Base-by-base conservation (phyloP, 2,113 vertebrate species). In the Stigmatopora argus region DNA sequence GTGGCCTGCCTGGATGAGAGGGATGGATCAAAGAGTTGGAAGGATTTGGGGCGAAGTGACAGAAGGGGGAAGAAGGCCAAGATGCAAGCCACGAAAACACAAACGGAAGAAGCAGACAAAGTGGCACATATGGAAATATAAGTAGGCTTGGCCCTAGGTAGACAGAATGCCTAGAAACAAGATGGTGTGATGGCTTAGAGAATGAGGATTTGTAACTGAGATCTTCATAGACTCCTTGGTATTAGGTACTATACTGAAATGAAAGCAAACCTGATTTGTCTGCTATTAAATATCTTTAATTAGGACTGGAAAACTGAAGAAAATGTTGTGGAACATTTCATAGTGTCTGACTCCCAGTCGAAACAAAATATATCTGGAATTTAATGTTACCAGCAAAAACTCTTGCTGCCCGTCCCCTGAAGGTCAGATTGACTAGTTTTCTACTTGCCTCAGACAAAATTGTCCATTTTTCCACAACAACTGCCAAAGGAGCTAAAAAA, bases 1-100 rank as follows among this genome's bases (percentile, higher is more conserved):
- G 78, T 83, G 81, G 81, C 55, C 71, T 78, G 78, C 72, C 75
- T 72, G 69, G 59, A 77, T 80, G 70, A 81, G 38, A 62, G 38
- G 51, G 70, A 78, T 57, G 61, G 65, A 82, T 85, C 46, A 79
- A 84, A 77, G 68, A 72, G 72, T 73, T n/a, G 0, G 69, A 75
- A 58, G 73, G 65, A 57, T 70, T 71, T 66, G 44, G 45, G 74
- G 75, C 41, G 64, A 75, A 77, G 69, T 65, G 61, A 67, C 79
- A 77, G 72, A 78, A 75, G 67, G 71, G 64, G 63, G 70, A 62
- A 53, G 58, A 70, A 61, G 65, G 70, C 66, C 65, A 74, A 79
- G 68, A 35, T 63, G 74, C 53, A 2, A 26, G 66, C 49, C 65
- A 70, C 60, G 62, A 66, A 72, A 73, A 65, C 69, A 75, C 65